These are phyloP conservation scores for Chionomys nivalis DNA, from an alignment of 2,113 vertebrate genomes.

Conservation along the genomic window DNA sequence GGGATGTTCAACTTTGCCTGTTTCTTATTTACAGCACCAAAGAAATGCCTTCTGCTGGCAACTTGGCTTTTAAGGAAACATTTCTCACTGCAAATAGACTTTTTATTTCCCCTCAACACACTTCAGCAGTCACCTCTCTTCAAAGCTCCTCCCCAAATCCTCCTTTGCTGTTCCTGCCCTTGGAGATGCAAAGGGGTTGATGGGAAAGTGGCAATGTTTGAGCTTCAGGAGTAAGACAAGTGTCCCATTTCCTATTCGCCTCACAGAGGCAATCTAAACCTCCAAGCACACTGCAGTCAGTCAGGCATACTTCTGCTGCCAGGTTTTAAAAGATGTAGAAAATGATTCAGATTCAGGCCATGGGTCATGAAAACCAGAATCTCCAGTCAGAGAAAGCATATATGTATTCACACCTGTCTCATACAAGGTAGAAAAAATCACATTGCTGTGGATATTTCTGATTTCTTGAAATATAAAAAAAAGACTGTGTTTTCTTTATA, in stretches of 20 bases:
- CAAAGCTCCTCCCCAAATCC: conserved; percentile 17
- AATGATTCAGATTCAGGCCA: conserved; percentile 64
- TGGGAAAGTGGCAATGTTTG: neutral
- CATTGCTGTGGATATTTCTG: conserved; percentile 40
- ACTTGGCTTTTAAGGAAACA: neutral
- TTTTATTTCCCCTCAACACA: neutral
- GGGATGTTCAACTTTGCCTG: neutral
- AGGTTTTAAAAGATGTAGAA: conserved; percentile 55
- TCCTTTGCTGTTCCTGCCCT: neutral
- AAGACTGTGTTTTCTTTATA: neutral
- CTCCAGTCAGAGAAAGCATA: neutral
- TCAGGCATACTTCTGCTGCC: conserved; percentile 60
- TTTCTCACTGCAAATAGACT: neutral
- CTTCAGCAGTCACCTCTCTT: neutral
- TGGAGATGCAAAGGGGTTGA: neutral
- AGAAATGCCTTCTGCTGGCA: neutral
- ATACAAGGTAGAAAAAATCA: neutral
- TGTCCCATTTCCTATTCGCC: conserved; percentile 57
- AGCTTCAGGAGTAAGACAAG: conserved; percentile 56
- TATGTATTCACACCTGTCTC: neutral
- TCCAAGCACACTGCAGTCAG: conserved; percentile 44
- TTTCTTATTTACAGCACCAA: neutral
- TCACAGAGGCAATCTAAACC: conserved; percentile 53
- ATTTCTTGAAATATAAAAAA: conserved; percentile 44
- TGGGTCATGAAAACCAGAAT: conserved; percentile 17